Conservation (phyloP, 2,888 invertebrate genomes). For the Carabus problematicus region DNA sequence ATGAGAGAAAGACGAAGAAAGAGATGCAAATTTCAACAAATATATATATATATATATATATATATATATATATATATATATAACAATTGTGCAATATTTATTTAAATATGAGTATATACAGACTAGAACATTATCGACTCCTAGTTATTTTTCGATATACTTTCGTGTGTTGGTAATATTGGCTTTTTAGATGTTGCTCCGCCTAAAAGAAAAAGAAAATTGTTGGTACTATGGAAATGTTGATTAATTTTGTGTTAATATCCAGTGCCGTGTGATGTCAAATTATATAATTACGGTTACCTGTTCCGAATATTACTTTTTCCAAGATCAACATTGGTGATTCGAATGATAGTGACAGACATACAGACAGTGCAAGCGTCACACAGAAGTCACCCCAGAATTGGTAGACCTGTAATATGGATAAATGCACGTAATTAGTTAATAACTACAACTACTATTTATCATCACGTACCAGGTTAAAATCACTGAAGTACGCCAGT, state of each 20-base stretch:
- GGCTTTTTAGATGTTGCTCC: not conserved
- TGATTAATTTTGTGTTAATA: no score
- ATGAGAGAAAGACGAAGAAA: no score
- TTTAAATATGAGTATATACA: no score
- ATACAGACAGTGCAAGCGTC: conserved; percentile 53
- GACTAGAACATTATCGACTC: no score
- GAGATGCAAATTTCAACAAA: no score
- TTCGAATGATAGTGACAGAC: conserved; percentile 58
- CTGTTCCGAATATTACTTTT: conserved; percentile 47
- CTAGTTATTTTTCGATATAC: not conserved
- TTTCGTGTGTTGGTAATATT: not conserved
- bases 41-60: no score
- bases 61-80: no score
- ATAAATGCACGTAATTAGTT: no score
- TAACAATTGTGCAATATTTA: no score
- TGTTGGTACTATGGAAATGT: not conserved
- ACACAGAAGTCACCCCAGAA: conserved; percentile 59
- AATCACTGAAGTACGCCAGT: conserved; percentile 7
- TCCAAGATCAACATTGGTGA: conserved; percentile 59
- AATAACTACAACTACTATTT: not conserved
- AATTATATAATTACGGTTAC: conserved; percentile 13
- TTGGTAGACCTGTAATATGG: conserved; percentile 51
- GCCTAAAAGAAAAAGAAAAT: not conserved
- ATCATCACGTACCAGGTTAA: conserved; percentile 15
- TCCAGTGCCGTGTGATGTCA: no score